phyloP scores from a whole-genome alignment of 2,113 vertebrate species.

The Typhlomys cinereus region DNA sequence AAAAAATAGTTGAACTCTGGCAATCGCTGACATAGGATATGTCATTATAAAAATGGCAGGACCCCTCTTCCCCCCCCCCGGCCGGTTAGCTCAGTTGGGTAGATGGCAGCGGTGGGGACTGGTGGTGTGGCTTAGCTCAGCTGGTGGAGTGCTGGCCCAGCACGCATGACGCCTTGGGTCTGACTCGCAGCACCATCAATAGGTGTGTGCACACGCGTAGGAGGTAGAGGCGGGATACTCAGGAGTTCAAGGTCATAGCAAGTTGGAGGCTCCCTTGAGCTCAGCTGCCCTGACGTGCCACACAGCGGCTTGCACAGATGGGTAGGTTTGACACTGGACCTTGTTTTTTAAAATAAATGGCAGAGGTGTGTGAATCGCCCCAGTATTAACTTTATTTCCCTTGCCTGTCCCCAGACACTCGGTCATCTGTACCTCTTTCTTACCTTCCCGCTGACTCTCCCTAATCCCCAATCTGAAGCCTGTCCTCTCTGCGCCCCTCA shows the following conservation, averaged over 20 bases:
- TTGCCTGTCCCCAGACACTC: too few relatives aligned
- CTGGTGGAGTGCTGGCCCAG: too few relatives aligned
- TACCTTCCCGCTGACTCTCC: background rate
- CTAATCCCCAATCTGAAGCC: background rate
- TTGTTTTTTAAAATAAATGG: background rate
- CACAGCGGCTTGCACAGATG: too few relatives aligned
- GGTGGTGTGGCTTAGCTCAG: too few relatives aligned
- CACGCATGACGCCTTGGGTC: too few relatives aligned
- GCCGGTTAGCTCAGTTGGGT: background rate
- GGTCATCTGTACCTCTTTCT: background rate
- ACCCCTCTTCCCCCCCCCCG: background rate
- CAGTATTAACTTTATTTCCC: background rate
- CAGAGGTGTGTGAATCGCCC: rapidly evolving
- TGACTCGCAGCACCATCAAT: too few relatives aligned
- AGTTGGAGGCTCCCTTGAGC: too few relatives aligned
- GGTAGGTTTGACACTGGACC: too few relatives aligned
- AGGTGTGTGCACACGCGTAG: too few relatives aligned
- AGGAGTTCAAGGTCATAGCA: too few relatives aligned
- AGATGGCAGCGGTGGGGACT: background rate
- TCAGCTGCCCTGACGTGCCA: too few relatives aligned
- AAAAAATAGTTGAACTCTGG: background rate
- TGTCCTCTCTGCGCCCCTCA: background rate
- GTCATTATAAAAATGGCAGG: background rate
- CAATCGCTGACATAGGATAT: rapidly evolving
- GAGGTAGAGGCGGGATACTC: too few relatives aligned